Evolutionary conservation across 2,113 vertebrate genomes (phyloP).

Genomic region (Nettapus auritus): DNA sequence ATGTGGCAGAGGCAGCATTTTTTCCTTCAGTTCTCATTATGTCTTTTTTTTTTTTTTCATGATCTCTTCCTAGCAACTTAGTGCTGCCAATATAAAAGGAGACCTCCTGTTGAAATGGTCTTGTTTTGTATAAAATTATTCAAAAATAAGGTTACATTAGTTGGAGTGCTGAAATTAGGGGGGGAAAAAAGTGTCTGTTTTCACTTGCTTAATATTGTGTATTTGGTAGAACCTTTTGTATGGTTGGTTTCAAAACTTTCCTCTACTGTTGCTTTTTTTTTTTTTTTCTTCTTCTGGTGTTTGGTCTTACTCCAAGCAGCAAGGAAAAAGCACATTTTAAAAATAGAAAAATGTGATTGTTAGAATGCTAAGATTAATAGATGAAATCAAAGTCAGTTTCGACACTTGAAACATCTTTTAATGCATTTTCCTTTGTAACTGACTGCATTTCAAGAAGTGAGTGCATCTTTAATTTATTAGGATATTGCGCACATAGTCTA

Average conservation of each 20-base stretch:
- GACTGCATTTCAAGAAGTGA: not conserved
- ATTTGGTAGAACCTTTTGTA: not conserved
- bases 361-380: constrained; percentile 16
- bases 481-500: not conserved
- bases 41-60: not conserved
- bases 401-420: not conserved
- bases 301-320: not conserved
- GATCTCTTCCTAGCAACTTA: not conserved
- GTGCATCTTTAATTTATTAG: constrained; percentile 44
- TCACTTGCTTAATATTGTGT: not conserved
- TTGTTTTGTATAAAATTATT: not conserved
- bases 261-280: not conserved
- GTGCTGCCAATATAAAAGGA: not conserved
- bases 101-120: not conserved
- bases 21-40: not conserved
- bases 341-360: not conserved
- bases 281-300: too few species aligned
- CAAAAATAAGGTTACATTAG: not conserved
- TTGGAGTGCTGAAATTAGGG: not conserved
- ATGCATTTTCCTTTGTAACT: constrained; percentile 27
- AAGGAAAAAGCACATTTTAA: not conserved
- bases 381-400: constrained; percentile 22
- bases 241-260: not conserved
- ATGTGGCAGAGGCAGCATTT: not conserved
- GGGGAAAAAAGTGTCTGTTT: not conserved